Conservation (phyloP, 2,113 vertebrate genomes). For the Pandion haliaetus region DNA sequence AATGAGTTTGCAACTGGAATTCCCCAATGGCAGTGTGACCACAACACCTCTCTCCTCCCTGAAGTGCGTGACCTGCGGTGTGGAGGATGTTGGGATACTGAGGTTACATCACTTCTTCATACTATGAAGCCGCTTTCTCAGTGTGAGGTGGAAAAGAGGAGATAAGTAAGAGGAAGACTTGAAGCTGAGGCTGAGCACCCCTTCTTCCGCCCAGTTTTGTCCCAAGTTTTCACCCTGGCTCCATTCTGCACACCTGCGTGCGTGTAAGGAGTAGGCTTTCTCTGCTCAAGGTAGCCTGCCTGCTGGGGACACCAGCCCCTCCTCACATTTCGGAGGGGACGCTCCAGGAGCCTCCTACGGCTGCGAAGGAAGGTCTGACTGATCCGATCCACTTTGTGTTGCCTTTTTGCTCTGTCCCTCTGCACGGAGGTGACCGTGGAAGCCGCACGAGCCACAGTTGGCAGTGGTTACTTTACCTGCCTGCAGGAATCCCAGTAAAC, state of each 20-base stretch:
- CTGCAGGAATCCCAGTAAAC: neutral
- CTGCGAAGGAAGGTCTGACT: neutral
- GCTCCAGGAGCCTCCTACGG: neutral
- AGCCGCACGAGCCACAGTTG: neutral
- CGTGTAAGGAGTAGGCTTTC: fast-evolving
- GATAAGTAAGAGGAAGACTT: neutral
- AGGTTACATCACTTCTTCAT: neutral
- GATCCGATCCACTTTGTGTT: neutral
- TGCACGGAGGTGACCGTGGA: neutral
- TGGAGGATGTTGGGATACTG: neutral
- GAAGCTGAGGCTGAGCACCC: neutral
- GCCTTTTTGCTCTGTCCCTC: neutral
- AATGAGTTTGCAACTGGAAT: neutral
- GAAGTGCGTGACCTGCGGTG: fast-evolving
- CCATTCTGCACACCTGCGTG: neutral
- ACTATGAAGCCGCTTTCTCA: neutral
- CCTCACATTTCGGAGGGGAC: too few species aligned
- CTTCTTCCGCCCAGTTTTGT: neutral
- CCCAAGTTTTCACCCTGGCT: neutral
- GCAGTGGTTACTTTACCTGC: neutral
- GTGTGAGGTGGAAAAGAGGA: neutral
- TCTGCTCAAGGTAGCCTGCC: neutral
- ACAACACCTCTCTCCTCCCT: neutral
- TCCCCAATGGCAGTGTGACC: neutral
- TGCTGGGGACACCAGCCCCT: neutral